phyloP scores from a whole-genome alignment of 2,888 invertebrate species.

The Lepidocyrtoides sp. region DNA sequence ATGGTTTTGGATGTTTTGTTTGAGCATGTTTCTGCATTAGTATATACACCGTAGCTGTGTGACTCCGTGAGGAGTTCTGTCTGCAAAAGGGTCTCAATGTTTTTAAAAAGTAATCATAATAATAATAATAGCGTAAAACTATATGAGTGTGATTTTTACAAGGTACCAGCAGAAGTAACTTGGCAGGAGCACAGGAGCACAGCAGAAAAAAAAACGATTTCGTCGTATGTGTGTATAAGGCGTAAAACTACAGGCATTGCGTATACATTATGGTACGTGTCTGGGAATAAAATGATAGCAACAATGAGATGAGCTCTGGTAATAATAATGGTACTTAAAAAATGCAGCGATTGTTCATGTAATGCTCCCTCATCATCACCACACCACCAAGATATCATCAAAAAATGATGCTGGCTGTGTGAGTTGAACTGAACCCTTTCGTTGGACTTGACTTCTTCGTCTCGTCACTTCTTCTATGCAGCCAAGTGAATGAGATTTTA shows the following conservation, averaged over 20 bases:
- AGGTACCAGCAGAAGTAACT: constrained; percentile 37
- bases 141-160: constrained; percentile 3
- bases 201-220: not conserved
- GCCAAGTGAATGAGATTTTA: constrained; percentile 15
- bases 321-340: too few relatives aligned
- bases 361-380: constrained; percentile 44
- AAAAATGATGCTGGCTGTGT: too few relatives aligned
- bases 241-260: constrained; percentile 1
- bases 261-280: constrained; percentile 47
- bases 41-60: not conserved
- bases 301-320: constrained; percentile 59
- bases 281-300: constrained; percentile 55
- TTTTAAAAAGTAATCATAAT: not conserved
- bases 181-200: not conserved
- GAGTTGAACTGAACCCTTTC: constrained; percentile 1
- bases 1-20: too few relatives aligned
- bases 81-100: not conserved
- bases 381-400: not conserved
- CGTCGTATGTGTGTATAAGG: not conserved
- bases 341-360: constrained; percentile 58
- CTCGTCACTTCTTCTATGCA: not conserved
- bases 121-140: not conserved
- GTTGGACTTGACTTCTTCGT: not conserved
- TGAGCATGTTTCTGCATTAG: too few relatives aligned
- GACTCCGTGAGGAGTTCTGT: not conserved